These are phyloP conservation scores for Amphipoea oculea DNA, from an alignment of 2,888 invertebrate species.

Conservation along the genomic window DNA sequence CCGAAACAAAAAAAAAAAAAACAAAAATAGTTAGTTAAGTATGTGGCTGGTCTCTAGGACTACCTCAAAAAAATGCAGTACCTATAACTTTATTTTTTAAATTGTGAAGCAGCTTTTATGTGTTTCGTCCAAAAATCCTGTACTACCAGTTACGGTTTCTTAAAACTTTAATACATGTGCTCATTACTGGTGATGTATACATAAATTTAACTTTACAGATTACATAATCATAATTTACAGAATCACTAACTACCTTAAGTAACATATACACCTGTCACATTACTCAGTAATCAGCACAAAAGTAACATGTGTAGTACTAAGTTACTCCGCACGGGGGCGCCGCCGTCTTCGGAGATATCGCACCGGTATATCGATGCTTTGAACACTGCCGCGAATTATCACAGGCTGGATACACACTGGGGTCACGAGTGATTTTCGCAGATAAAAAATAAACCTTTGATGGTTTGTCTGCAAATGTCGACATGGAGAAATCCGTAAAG, in stretches of 20 bases:
- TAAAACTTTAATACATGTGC: background rate
- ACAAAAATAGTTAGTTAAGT: background rate
- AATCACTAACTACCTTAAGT: conserved; percentile 35
- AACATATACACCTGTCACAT: conserved; percentile 54
- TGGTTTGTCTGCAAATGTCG: background rate
- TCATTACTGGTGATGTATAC: background rate
- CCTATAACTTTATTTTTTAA: background rate
- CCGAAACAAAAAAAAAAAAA: no score
- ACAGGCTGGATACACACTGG: conserved; percentile 56
- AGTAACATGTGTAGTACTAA: conserved; percentile 52
- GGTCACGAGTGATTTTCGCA: background rate
- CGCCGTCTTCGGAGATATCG: conserved; percentile 71
- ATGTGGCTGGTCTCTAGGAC: background rate
- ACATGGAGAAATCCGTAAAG: background rate
- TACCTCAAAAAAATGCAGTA: background rate
- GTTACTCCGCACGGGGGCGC: conserved; percentile 67
- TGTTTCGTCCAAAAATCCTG: background rate
- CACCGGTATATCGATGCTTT: conserved; percentile 69
- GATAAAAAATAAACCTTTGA: background rate
- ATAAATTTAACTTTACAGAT: background rate
- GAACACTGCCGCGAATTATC: conserved; percentile 74
- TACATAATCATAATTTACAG: background rate
- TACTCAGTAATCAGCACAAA: conserved; percentile 58
- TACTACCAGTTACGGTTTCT: background rate
- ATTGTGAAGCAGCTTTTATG: background rate